Conservation (phyloP, 2,888 invertebrate species). For the Pandemis cinnamomeana region DNA sequence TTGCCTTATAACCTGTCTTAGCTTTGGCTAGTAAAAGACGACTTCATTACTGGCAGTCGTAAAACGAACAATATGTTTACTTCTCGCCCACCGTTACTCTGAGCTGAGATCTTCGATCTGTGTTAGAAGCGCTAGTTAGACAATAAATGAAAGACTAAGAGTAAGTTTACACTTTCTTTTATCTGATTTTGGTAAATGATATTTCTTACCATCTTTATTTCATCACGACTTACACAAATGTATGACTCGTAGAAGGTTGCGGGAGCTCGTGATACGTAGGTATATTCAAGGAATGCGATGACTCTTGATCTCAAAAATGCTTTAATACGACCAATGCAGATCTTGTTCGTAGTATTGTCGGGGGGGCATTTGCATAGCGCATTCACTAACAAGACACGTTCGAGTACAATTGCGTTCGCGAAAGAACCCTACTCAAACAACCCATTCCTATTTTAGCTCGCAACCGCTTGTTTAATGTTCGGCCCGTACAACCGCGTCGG, state of each 20-base stretch:
- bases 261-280: background rate
- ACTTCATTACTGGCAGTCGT: slow-evolving; percentile 33
- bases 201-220: slow-evolving; percentile 1
- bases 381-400: slow-evolving; percentile 84
- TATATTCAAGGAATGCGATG: slow-evolving; percentile 22
- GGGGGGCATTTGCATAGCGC: slow-evolving; percentile 74
- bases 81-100: background rate
- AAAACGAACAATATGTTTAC: slow-evolving; percentile 20
- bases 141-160: background rate
- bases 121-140: background rate
- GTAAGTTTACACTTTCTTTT: background rate
- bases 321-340: slow-evolving; percentile 35
- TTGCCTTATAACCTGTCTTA: slow-evolving; percentile 23
- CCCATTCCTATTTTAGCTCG: slow-evolving; percentile 83
- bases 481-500: slow-evolving; percentile 82
- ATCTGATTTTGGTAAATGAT: background rate
- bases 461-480: slow-evolving; percentile 83
- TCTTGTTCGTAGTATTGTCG: slow-evolving; percentile 31
- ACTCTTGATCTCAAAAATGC: slow-evolving; percentile 22
- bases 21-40: slow-evolving; percentile 22
- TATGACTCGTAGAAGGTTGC: background rate
- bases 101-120: background rate
- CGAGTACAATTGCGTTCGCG: slow-evolving; percentile 82
- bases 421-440: slow-evolving; percentile 84
- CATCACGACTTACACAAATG: background rate